Percentiles rank a stretch among this genome's conserved stretches.
Conservation (phyloP, 1,140 invertebrate genomes). For the Lasioglossum baleicum region DNA sequence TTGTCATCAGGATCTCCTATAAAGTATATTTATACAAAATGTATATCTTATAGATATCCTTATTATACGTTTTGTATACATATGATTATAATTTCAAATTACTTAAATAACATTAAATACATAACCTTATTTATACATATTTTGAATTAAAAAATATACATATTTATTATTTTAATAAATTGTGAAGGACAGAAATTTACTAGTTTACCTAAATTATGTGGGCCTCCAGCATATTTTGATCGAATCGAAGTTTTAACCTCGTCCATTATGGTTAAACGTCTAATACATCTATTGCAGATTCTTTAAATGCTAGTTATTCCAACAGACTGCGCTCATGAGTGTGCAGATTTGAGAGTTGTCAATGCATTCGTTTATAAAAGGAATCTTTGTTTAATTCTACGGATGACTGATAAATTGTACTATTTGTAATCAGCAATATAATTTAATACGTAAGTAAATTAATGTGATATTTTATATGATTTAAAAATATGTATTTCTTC, state of each 20-base stretch:
- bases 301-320: too few species aligned
- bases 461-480: not conserved
- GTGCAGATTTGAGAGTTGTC: constrained; percentile 73
- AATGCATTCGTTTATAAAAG: constrained; percentile 38
- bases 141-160: too few species aligned
- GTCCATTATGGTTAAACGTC: too few species aligned
- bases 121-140: constrained; percentile 27
- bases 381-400: constrained; percentile 21
- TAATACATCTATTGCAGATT: too few species aligned
- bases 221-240: too few species aligned
- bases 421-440: not conserved
- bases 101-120: too few species aligned
- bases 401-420: constrained; percentile 8
- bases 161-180: not conserved
- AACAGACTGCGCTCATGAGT: constrained; percentile 64
- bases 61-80: too few species aligned
- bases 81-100: too few species aligned
- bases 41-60: not conserved
- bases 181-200: too few species aligned
- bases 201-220: constrained; percentile 81
- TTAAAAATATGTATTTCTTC: too few species aligned
- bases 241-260: too few species aligned
- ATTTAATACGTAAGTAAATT: constrained; percentile 22
- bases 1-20: constrained; percentile 92
- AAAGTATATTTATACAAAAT: constrained; percentile 57